Conservation (phyloP, 2,888 invertebrate species). For the Brachyptera putata region DNA sequence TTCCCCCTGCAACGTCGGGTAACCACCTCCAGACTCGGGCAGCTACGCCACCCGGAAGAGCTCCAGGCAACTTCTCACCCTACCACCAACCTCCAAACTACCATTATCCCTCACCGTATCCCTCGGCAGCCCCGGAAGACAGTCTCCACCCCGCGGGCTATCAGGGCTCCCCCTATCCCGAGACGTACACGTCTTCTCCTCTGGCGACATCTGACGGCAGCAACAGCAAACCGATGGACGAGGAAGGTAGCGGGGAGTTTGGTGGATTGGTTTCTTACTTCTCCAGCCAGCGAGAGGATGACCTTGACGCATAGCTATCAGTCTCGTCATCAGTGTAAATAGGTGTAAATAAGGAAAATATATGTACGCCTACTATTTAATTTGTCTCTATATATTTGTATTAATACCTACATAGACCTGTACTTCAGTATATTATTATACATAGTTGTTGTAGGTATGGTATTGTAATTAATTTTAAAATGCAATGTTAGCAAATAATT, state of each 20-base stretch:
- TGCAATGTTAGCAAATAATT: no score
- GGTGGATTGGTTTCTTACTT: conserved; percentile 90
- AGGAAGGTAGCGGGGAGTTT: conserved; percentile 65
- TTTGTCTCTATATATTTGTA: no score
- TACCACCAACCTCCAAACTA: conserved; percentile 49
- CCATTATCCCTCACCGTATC: conserved; percentile 48
- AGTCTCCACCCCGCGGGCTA: conserved; percentile 43
- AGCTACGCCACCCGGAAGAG: conserved; percentile 24
- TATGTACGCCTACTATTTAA: no score
- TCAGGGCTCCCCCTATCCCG: conserved; percentile 44
- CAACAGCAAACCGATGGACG: conserved; percentile 47
- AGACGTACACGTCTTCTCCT: conserved; percentile 31
- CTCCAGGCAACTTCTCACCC: conserved; percentile 44
- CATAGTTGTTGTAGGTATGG: no score
- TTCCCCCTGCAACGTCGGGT: conserved; percentile 18
- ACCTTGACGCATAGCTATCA: conserved; percentile 68
- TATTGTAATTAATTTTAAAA: no score
- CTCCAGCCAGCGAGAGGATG: conserved; percentile 84
- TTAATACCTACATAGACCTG: no score
- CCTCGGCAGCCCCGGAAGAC: conserved; percentile 45
- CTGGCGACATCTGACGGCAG: conserved; percentile 36
- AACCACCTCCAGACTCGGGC: conserved; percentile 21
- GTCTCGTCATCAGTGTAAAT: conserved; percentile 24
- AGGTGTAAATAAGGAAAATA: conserved; percentile 26
- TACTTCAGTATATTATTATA: no score